Base-by-base conservation (phyloP, 1,140 invertebrate genomes). In the Venturia canescens region DNA sequence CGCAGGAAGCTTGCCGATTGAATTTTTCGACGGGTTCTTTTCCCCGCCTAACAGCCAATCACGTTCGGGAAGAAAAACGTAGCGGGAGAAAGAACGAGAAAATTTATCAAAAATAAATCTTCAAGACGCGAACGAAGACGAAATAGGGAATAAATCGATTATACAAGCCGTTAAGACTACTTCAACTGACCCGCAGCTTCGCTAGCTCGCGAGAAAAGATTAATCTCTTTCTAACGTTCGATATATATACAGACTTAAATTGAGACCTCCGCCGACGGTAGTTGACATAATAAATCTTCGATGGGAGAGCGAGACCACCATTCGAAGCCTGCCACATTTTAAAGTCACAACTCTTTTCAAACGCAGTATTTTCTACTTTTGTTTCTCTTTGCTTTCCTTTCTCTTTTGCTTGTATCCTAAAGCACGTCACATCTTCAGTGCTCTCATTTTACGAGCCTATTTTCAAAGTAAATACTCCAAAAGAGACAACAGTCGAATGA, bases 61-160 rank as follows among this genome's bases (percentile, higher is more conserved):
- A 44, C 38, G 38, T 44, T 44, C 38, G 13, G 7, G 5, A 44
- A 44, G 38, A 34, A 34, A 34, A n/a, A n/a, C n/a, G n/a, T n/a
- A n/a, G n/a, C n/a, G n/a, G 31, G 31, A 34, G 31, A 44, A 44
- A 57, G 21, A 44, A 44, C n/a, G 21, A n/a, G 53, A 57, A 18
- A 18, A 57, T 23, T 57, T 57, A 3, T 57, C 2, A 2, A 3
- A n/a, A 23, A 57, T 57, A 57, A 57, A 57, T 57, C 53, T n/a
- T 57, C 21, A 0, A 57, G 53, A 57, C 53, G 21, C 53, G 53
- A 57, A 57, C 21, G 53, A 57, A 57, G 53, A 57, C 21, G 53
- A 23, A 57, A 57, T 23, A 57, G 53, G 53, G n/a, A 57, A 57
- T 57, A 57, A 57, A n/a, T 57, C 53, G 53, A 57, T 57, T 57